Conservation (phyloP, 2,888 invertebrate genomes). For the Mermis nigrescens region DNA sequence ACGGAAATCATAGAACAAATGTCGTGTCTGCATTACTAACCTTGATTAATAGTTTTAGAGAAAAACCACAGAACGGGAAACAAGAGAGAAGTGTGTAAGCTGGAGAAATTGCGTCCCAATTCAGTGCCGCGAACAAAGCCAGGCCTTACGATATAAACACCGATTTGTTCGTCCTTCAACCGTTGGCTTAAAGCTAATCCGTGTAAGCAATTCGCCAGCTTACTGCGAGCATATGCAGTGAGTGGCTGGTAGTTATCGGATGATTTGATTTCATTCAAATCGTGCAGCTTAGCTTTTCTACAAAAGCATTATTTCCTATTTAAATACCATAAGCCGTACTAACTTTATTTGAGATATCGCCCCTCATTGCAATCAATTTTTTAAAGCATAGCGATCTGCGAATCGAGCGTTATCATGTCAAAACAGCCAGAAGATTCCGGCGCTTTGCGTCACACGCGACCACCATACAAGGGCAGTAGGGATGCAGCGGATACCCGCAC, state of each 20-base stretch:
- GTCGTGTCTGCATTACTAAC: too few relatives aligned
- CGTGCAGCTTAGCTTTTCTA: neutral
- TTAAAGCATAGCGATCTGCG: too few relatives aligned
- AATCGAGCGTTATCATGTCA: too few relatives aligned
- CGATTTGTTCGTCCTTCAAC: neutral
- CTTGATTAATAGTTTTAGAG: conserved; percentile 23
- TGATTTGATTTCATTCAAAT: neutral
- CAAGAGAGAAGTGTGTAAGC: conserved; percentile 22
- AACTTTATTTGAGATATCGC: too few relatives aligned
- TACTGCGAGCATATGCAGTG: conserved; percentile 28
- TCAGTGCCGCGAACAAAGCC: conserved; percentile 20
- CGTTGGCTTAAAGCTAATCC: conserved; percentile 17
- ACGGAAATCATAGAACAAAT: too few relatives aligned
- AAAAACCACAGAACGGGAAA: conserved; percentile 26
- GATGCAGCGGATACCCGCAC: too few relatives aligned
- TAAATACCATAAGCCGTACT: too few relatives aligned
- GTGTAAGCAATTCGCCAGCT: conserved; percentile 27
- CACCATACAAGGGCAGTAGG: too few relatives aligned
- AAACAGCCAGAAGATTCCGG: too few relatives aligned
- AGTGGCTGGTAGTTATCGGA: conserved; percentile 20
- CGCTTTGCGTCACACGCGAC: too few relatives aligned
- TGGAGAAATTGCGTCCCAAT: conserved; percentile 10
- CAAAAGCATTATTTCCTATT: conserved; percentile 16
- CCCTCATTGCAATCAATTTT: too few relatives aligned
- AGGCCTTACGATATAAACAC: conserved; percentile 20